Conservation (phyloP, 2,797 vertebrate genomes). For the Cyclura pinguis region DNA sequence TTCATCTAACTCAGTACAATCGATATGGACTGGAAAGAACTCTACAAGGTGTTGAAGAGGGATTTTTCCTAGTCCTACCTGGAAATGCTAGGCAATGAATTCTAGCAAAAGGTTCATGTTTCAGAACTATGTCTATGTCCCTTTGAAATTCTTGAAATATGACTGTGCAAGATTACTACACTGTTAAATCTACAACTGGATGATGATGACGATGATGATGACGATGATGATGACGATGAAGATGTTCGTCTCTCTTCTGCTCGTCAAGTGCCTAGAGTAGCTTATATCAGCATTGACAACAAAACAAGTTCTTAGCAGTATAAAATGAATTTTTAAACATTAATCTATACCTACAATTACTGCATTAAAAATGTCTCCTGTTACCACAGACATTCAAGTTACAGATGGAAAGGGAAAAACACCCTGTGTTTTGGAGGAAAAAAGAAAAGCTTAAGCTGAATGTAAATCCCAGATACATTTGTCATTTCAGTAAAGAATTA, state of each 20-base stretch:
- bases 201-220: background rate
- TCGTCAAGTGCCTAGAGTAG: background rate
- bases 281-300: background rate
- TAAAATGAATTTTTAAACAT: background rate
- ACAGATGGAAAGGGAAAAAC: fast-evolving
- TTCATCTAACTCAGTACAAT: background rate
- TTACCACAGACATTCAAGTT: constrained; percentile 21
- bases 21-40: background rate
- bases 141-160: background rate
- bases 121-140: background rate
- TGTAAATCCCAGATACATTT: constrained; percentile 51
- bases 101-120: background rate
- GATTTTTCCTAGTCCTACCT: background rate
- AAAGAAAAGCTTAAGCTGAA: fast-evolving
- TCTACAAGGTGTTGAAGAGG: background rate
- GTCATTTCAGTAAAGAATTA: constrained; percentile 57
- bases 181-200: background rate
- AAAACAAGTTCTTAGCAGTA: background rate
- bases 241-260: background rate
- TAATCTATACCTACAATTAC: too few relatives aligned
- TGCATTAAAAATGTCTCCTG: background rate
- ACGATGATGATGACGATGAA: background rate
- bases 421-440: background rate
- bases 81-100: background rate
- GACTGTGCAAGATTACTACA: background rate